Base-by-base conservation (phyloP, 2,888 invertebrate genomes). In the Mechanitis mazaeus region DNA sequence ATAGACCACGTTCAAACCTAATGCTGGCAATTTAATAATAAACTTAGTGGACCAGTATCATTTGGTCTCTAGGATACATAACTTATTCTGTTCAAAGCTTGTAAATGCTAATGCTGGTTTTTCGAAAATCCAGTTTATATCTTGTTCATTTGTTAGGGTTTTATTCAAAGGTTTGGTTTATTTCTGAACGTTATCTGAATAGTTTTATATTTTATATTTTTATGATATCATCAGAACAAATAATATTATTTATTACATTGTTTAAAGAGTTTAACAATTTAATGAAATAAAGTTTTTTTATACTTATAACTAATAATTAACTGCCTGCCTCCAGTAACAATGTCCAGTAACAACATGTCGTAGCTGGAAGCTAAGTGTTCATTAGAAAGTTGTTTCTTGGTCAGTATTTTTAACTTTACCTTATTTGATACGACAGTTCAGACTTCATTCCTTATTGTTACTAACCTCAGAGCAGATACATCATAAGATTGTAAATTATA, bases 11-110 rank as follows among this genome's bases (percentile, higher is more conserved):
- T 76, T 79, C 70, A 74, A 77, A 74, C 72, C 72, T 80, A 81
- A 80, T 81, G 77, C 72, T 69, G 69, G 79, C 74, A 77, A 79
- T 83, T 81, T 80, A 81, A 81, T 80, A 80, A 80, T 78, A 77
- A 69, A 63, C 57, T 50, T 50, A 31, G 31, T 31, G 50, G 66
- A 68, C 81, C 76, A 79, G 69, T 70, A 60, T 77, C 75, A 66
- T 60, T 64, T 70, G 80, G 77, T 72, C 81, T 9, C 70, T 68
- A 46, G 61, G 61, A 61, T 65, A 59, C 60, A 64, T 63, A 53
- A 65, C 59, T 68, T 55, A 46, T 59, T 57, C 46, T 54, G 59
- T 54, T 58, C 50, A 50, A 50, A 50, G 50, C 31, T 31, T 50
- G 28, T 50, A 28, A 47, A 28, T 31, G 50, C 31, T 50, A 50